Percentiles rank a stretch among this genome's conserved stretches.
phyloP scores from a whole-genome alignment of 2,888 invertebrate genomes.

The Corbicula japonica region DNA sequence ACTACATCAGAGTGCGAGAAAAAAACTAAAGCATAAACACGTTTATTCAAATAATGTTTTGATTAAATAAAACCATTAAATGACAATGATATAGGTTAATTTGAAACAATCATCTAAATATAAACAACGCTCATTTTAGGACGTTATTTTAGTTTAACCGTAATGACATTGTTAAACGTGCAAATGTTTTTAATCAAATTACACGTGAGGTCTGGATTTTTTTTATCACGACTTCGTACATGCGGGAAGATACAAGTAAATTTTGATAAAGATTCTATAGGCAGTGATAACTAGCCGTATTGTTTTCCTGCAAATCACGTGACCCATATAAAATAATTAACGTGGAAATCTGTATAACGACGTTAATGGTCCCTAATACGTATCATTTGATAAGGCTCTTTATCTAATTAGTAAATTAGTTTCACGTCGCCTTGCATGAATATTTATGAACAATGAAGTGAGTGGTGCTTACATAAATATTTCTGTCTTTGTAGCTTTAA shows the following conservation, averaged over 20 bases:
- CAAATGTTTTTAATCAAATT: no score
- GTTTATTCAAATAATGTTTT: no score
- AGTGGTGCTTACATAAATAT: no score
- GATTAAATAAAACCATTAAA: no score
- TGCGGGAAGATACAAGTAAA: slow-evolving; percentile 1
- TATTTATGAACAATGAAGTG: slow-evolving; percentile 53
- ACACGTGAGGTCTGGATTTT: slow-evolving; percentile 8
- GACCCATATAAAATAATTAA: slow-evolving; percentile 52
- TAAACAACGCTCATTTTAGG: no score
- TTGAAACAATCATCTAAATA: no score
- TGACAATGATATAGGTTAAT: no score
- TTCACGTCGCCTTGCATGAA: slow-evolving; percentile 50
- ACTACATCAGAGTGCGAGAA: no score
- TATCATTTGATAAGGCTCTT: slow-evolving; percentile 52
- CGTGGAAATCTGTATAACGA: slow-evolving; percentile 56
- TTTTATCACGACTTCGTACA: neutral
- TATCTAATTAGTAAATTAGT: slow-evolving; percentile 61
- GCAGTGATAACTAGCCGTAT: neutral
- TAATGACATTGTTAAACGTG: no score
- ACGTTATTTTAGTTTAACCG: no score
- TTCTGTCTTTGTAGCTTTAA: no score
- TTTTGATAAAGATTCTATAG: slow-evolving; percentile 5
- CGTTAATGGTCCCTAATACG: slow-evolving; percentile 50
- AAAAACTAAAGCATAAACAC: no score
- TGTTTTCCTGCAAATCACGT: slow-evolving; percentile 22